phyloP scores from a whole-genome alignment of 2,797 vertebrate species.

The Notoglanidium macrostoma region DNA sequence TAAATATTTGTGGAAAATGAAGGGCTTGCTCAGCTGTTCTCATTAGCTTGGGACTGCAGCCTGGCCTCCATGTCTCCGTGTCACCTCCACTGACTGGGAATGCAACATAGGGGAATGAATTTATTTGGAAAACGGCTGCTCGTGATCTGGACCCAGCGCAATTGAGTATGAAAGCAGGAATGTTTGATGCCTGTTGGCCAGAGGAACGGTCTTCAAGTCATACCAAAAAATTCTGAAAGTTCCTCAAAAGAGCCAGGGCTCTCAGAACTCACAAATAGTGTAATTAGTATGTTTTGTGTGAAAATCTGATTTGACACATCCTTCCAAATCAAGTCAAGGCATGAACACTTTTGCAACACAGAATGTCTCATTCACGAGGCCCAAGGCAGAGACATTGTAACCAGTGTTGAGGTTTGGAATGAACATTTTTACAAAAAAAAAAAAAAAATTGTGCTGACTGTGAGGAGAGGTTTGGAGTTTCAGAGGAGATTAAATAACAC shows the following conservation, averaged over 20 bases:
- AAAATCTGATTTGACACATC: slow-evolving; percentile 54
- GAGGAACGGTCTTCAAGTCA: slow-evolving; percentile 39
- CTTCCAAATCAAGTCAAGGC: slow-evolving; percentile 68
- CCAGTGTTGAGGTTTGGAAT: slow-evolving; percentile 53
- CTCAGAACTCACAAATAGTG: slow-evolving; percentile 30
- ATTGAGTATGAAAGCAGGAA: slow-evolving; percentile 54
- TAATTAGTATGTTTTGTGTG: slow-evolving; percentile 49
- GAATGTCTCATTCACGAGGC: slow-evolving; percentile 52
- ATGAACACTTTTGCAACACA: slow-evolving; percentile 53
- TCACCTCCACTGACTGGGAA: slow-evolving; percentile 45
- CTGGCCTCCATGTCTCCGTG: slow-evolving; percentile 36
- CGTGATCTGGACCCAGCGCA: slow-evolving; percentile 48
- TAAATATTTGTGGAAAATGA: slow-evolving; percentile 14
- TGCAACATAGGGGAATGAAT: slow-evolving; percentile 41
- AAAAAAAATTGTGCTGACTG: slow-evolving; percentile 30
- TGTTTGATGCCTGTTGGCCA: slow-evolving; percentile 37
- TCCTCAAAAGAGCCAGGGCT: slow-evolving; percentile 41
- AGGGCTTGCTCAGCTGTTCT: slow-evolving; percentile 31
- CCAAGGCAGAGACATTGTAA: slow-evolving; percentile 44
- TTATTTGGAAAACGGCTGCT: slow-evolving; percentile 54
- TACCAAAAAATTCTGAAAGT: slow-evolving; percentile 45
- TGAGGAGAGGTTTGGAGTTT: slow-evolving; percentile 34
- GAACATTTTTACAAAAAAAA: slow-evolving; percentile 44
- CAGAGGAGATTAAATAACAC: slow-evolving; percentile 18
- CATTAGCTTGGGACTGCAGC: slow-evolving; percentile 28